These are phyloP conservation scores for Papilio machaon DNA, from an alignment of 1,140 invertebrate genomes.

Conservation along the genomic window DNA sequence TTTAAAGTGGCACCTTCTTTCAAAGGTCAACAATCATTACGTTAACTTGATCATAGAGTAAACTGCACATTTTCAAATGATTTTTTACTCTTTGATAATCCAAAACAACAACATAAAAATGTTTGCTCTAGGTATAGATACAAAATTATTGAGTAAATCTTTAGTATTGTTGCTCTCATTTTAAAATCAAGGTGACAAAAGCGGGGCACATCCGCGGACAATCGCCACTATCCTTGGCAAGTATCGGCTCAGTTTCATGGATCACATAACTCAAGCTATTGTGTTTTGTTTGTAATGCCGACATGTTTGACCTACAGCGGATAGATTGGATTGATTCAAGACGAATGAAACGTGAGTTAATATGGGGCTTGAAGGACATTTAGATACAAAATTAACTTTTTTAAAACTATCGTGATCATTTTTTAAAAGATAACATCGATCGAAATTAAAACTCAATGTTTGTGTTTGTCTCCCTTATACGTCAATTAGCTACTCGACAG, in stretches of 20 bases:
- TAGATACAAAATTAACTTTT: background rate
- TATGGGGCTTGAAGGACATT: background rate
- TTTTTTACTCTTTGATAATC: background rate
- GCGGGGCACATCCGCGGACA: slow-evolving; percentile 54
- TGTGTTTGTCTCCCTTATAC: too few species aligned
- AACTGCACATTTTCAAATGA: background rate
- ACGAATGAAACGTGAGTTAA: background rate
- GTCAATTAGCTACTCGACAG: too few species aligned
- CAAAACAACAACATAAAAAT: background rate
- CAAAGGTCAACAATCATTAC: background rate
- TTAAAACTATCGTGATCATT: too few species aligned
- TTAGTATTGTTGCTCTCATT: slow-evolving; percentile 57
- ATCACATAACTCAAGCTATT: slow-evolving; percentile 70
- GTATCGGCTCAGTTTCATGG: slow-evolving; percentile 59
- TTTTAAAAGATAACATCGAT: too few species aligned
- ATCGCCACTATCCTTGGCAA: slow-evolving; percentile 70
- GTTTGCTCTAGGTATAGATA: background rate
- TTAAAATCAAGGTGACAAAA: slow-evolving; percentile 61
- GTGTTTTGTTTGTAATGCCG: slow-evolving; percentile 52
- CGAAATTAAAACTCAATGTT: too few species aligned
- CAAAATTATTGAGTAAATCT: background rate
- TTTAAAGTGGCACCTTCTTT: background rate
- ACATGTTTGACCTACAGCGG: slow-evolving; percentile 62
- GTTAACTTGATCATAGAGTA: background rate
- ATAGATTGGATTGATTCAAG: slow-evolving; percentile 43